Conservation (phyloP, 2,888 invertebrate genomes). For the Sthenelais limicola region DNA sequence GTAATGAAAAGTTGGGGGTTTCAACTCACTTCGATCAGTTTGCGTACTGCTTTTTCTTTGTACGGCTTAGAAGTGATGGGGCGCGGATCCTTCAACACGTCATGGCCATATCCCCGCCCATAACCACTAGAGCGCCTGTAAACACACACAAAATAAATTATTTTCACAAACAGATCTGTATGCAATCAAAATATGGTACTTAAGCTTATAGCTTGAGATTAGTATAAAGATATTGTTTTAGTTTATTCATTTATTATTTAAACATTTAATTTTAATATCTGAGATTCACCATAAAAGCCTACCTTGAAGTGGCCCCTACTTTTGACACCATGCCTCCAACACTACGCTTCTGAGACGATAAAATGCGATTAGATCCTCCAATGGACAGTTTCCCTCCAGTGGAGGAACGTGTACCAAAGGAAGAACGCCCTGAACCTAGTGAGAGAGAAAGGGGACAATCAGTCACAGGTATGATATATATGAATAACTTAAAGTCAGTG, state of each 20-base stretch:
- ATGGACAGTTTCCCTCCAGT: conserved; percentile 1
- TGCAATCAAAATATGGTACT: too few species aligned
- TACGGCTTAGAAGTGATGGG: conserved; percentile 26
- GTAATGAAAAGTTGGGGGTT: too few species aligned
- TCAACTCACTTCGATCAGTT: conserved; percentile 37
- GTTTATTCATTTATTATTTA: background rate
- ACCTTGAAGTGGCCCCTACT: background rate
- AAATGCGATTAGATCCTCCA: background rate
- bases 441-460: background rate
- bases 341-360: background rate
- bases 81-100: conserved; percentile 19
- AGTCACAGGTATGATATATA: too few species aligned
- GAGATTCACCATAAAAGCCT: background rate
- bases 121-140: conserved; percentile 39
- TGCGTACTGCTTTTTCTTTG: conserved; percentile 15
- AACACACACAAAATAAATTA: too few species aligned
- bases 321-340: background rate
- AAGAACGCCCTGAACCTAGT: conserved; percentile 26
- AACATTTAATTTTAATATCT: background rate
- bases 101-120: conserved; percentile 37
- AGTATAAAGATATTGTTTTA: too few species aligned
- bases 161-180: too few species aligned
- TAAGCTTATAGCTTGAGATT: too few species aligned
- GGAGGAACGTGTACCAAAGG: conserved; percentile 15
- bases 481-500: too few species aligned